A percentile compares a stretch with the other conserved stretches of the same genome.
Evolutionary conservation across 2,888 invertebrate species (phyloP).

Genomic region (Eupithecia dodoneata): DNA sequence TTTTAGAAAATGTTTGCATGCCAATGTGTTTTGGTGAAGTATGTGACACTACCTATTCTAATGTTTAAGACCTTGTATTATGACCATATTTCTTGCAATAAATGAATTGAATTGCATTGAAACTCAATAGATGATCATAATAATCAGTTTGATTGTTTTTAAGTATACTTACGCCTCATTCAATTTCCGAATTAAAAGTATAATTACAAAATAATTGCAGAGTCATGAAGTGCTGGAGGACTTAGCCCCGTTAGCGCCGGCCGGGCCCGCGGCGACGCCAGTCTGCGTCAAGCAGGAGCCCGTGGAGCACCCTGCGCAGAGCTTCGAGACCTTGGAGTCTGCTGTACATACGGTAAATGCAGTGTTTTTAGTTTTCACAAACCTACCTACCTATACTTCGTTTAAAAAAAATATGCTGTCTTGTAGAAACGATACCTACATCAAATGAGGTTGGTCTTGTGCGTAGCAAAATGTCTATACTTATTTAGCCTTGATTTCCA

Average conservation of each 20-base stretch:
- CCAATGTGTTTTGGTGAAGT: too few relatives aligned
- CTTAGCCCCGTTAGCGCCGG: slow-evolving; percentile 75
- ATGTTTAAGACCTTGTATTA: too few relatives aligned
- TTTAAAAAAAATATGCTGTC: neutral
- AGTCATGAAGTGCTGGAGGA: slow-evolving; percentile 66
- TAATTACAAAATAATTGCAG: slow-evolving; percentile 11
- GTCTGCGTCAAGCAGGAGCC: slow-evolving; percentile 70
- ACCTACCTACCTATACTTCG: neutral
- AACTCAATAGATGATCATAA: too few relatives aligned
- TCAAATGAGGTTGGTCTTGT: neutral
- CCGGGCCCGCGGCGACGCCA: slow-evolving; percentile 76
- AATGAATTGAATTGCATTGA: too few relatives aligned
- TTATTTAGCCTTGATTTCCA: neutral
- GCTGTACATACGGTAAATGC: slow-evolving; percentile 55
- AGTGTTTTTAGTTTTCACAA: neutral
- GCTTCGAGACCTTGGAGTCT: slow-evolving; percentile 89
- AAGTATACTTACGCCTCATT: neutral
- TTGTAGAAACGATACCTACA: neutral
- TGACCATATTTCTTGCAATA: too few relatives aligned
- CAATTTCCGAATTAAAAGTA: slow-evolving; percentile 12
- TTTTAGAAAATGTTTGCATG: too few relatives aligned
- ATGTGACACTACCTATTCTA: too few relatives aligned
- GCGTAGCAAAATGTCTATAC: neutral
- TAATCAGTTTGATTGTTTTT: neutral
- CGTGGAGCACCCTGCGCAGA: slow-evolving; percentile 69